Percentiles rank a stretch among this genome's conserved stretches.
Evolutionary conservation across 64 coral and sea anemone genomes (phyloP).

Genomic region (Hydrozoanthus tunicans): DNA sequence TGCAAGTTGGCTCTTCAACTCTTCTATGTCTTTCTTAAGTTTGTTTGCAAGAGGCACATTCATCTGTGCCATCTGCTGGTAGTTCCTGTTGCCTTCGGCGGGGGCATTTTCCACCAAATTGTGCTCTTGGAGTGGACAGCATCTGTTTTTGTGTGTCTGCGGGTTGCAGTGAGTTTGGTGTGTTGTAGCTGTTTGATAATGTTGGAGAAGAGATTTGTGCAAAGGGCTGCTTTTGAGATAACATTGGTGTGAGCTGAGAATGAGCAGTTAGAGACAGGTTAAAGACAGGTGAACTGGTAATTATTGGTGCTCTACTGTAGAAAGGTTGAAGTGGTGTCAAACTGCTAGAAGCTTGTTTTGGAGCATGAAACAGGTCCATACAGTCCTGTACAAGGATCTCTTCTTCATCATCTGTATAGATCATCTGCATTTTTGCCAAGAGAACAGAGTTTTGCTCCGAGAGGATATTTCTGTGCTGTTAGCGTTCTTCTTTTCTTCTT

Average conservation of each 20-base stretch:
- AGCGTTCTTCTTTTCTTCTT: not conserved
- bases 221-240: not conserved
- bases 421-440: not conserved
- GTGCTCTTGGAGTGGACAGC: not conserved
- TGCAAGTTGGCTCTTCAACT: not conserved
- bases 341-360: not conserved
- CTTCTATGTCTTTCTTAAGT: not conserved
- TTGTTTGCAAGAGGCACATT: not conserved
- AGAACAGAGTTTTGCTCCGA: not conserved
- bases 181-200: not conserved
- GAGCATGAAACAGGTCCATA: not conserved
- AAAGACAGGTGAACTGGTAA: not conserved
- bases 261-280: not conserved
- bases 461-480: not conserved
- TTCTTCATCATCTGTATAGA: not conserved
- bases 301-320: not conserved
- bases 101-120: constrained; percentile 11
- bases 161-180: not conserved
- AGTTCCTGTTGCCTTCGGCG: not conserved
- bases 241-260: not conserved
- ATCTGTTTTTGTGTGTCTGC: not conserved
- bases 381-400: not conserved
- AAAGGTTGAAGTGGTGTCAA: constrained; percentile 1
- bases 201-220: not conserved
- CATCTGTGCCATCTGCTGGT: not conserved